Conservation (phyloP, 2,888 invertebrate genomes). For the Deilephila elpenor region DNA sequence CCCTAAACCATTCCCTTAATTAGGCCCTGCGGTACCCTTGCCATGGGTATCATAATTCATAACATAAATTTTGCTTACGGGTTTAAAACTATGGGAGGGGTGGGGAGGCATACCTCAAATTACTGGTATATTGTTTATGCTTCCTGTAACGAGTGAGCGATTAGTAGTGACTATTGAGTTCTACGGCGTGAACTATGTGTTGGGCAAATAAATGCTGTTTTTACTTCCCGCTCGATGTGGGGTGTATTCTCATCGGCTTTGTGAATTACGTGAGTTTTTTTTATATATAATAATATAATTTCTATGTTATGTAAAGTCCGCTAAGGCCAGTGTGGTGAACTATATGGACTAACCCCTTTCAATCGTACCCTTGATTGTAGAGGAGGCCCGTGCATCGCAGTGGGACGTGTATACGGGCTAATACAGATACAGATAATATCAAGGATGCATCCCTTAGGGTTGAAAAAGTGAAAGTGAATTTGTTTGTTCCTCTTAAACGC, state of each 20-base stretch:
- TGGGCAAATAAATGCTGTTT: conserved; percentile 17
- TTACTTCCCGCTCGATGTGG: neutral
- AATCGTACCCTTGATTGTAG: too few species aligned
- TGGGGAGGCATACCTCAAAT: neutral
- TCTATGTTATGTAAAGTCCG: too few species aligned
- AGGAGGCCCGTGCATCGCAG: too few species aligned
- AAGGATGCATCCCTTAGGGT: too few species aligned
- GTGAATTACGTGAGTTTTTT: conserved; percentile 9
- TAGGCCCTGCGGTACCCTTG: neutral
- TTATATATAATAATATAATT: neutral
- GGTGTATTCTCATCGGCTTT: neutral
- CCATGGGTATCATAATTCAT: conserved; percentile 15
- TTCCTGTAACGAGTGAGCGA: too few species aligned
- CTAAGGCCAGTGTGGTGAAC: too few species aligned
- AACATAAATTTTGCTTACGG: conserved; percentile 21
- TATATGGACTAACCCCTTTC: too few species aligned
- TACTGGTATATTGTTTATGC: neutral
- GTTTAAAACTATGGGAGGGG: neutral
- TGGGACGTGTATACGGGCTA: too few species aligned
- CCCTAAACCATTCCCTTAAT: neutral
- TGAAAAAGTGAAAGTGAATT: too few species aligned
- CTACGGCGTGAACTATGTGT: neutral
- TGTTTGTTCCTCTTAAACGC: too few species aligned
- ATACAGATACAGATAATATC: too few species aligned
- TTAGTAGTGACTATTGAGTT: neutral